Base-by-base conservation (phyloP, 1,140 invertebrate species). In the Portunus trituberculatus region DNA sequence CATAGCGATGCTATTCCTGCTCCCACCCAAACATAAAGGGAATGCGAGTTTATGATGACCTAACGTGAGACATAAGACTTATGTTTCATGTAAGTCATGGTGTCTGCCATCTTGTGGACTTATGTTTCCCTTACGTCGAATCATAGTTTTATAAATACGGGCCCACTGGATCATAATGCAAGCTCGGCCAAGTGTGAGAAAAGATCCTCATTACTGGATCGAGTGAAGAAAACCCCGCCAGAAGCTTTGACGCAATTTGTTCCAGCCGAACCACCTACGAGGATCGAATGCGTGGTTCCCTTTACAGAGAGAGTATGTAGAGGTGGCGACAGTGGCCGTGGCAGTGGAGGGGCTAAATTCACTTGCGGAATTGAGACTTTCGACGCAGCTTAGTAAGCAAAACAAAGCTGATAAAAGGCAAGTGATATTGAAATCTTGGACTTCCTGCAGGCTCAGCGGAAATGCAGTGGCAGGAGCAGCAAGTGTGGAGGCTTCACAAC, bases 241-340 rank as follows among this genome's bases (percentile, higher is more conserved):
- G 20, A 76, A 76, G 59, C 59, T 76, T 4, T 20, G 59, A 76
- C 3, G 20, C 59, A 76, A 20, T 76, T 76, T 87, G 84, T 32
- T 29, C 29, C 29, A 4, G 32, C 29, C 2, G 29, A 87, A 31
- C 32, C 28, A 45, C 32, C 20, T 7, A 14, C 8, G 84, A 87
- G 32, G n/a, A n/a, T n/a, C n/a, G 20, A 87, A 87, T 45, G 29
- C 84, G 29, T 87, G 84, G 84, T 87, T 87, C 32, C 84, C 84
- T 87, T 1, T 20, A 25, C 84, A 29, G 84, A 20, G 84, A 4
- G 84, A 32, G 14, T 28, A 25, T 8, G 84, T 12, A 32, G 84
- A 87, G 32, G 29, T 14, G 20, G 7, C 84, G 8, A 28, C 25
- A 87, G 84, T 87, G 32, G 84, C 84, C 4, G 84, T 87, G 8